Base-by-base conservation (phyloP, 2,888 invertebrate species). In the Tipula vernalis region DNA sequence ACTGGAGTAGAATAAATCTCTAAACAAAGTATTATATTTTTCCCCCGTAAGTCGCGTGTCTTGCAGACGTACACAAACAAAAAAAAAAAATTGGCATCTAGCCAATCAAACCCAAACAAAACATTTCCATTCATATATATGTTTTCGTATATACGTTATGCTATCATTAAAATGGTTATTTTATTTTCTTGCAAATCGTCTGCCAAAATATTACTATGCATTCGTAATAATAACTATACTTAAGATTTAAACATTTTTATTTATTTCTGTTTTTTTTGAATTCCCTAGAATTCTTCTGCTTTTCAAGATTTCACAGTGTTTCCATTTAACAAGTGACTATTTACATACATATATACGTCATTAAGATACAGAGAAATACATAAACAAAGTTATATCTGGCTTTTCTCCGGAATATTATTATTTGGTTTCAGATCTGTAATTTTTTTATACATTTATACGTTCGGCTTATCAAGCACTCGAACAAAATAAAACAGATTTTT, bases 21-120 rank as follows among this genome's bases (percentile, higher is more conserved):
- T 15, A 15, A 28, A 28, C 28, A 28, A 28, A 28, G 28, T 13
- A 3, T 6, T 51, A n/a, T 51, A 5, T 51, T 51, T 4, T 51
- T 28, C 28, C 28, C 28, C 28, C 0, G 28, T 18, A 3, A 6
- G 71, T 71, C 71, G 71, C 71, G 71, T 71, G 71, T 71, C 71
- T 6, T 71, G 71, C 28, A 71, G 71, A 18, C 71, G 71, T 12
- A 51, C 28, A 28, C 71, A 13, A 12, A 71, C 71, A 8, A 71
- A 28, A 51, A 15, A 51, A 51, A 51, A 51, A 28, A 28, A 28
- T 28, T 71, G 71, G 71, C 71, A 71, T 28, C 18, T 71, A 28
- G 71, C 71, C 71, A 71, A 71, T 71, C 71, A 71, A 71, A 71
- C 71, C 71, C 71, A 71, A 71, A 71, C 71, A 71, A 71, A 71